Conservation (phyloP, 2,113 vertebrate species). For the Sylvilagus bachmani region DNA sequence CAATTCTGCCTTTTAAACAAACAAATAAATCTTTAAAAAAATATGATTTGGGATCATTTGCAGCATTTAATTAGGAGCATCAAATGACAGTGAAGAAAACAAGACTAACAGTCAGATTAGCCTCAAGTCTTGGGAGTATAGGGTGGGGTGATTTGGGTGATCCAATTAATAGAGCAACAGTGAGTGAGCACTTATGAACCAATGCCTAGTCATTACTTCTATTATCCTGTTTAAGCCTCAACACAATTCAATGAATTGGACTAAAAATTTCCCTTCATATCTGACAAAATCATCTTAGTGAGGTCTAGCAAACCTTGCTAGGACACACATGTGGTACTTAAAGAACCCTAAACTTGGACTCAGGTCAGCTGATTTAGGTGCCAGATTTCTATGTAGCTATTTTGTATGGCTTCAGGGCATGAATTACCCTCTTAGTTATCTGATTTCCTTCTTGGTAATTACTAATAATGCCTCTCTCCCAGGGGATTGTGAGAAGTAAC, state of each 20-base stretch:
- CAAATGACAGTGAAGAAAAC: neutral
- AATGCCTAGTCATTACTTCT: neutral
- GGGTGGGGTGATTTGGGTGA: neutral
- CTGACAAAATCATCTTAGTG: neutral
- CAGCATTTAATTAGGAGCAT: neutral
- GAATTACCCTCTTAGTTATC: neutral
- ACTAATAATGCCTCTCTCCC: neutral
- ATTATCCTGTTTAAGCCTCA: neutral
- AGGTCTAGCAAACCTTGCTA: neutral
- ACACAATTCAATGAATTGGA: neutral
- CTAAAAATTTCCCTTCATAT: neutral
- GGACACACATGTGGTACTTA: neutral
- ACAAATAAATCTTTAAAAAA: no score
- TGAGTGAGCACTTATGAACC: neutral
- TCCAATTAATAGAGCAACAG: neutral
- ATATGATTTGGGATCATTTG: neutral
- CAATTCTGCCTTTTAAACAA: no score
- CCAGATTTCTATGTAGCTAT: neutral
- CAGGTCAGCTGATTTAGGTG: neutral
- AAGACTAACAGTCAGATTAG: neutral
- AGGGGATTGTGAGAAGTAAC: neutral
- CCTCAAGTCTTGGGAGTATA: neutral
- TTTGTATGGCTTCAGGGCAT: neutral
- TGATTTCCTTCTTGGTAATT: constrained; percentile 46
- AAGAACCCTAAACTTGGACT: neutral